Conservation (phyloP, 2,797 vertebrate genomes). For the Phoeniculus purpureus region DNA sequence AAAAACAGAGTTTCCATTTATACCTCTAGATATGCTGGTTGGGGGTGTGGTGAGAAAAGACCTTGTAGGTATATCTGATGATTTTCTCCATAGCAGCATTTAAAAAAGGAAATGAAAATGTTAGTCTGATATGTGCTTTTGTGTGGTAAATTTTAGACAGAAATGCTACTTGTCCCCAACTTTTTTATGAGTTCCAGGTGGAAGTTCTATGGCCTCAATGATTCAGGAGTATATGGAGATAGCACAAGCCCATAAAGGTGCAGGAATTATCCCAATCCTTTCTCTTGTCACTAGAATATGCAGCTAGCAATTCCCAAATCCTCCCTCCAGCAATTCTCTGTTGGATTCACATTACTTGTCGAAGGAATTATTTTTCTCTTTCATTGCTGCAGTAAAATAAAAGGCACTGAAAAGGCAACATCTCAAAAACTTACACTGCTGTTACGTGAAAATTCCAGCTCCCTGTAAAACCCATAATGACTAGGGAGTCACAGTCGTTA, state of each 20-base stretch:
- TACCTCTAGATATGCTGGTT: background rate
- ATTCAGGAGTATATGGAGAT: background rate
- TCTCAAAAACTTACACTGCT: background rate
- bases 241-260: background rate
- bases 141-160: background rate
- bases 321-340: conserved; percentile 16
- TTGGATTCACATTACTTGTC: conserved; percentile 17
- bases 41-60: background rate
- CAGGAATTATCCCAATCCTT: background rate
- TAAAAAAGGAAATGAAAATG: background rate
- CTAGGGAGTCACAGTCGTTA: background rate
- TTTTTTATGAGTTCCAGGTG: conserved; percentile 5
- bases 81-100: background rate
- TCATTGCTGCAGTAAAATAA: conserved; percentile 55
- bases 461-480: background rate
- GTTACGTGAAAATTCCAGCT: background rate
- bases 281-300: background rate
- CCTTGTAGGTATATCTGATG: background rate
- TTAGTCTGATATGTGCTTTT: background rate
- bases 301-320: conserved; percentile 5
- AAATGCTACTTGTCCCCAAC: background rate
- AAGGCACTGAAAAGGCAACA: conserved; percentile 15
- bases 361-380: conserved; percentile 42
- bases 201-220: background rate
- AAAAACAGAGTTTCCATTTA: background rate